A percentile compares a stretch with the other conserved stretches of the same genome.
These are phyloP conservation scores for Chouioia cunea DNA, from an alignment of 2,888 invertebrate species.

Conservation along the genomic window DNA sequence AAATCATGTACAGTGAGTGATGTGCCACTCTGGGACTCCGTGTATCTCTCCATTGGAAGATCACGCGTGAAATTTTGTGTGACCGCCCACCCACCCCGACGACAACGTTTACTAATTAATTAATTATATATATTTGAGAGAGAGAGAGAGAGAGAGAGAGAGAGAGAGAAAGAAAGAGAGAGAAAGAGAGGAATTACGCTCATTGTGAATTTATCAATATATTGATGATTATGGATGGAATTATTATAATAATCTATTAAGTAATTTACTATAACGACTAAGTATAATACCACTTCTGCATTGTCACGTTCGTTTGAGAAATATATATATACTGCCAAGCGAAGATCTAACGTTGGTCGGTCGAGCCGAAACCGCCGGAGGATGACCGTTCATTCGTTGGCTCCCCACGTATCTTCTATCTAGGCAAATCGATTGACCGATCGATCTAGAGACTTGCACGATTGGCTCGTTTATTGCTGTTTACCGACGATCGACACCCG, in stretches of 20 bases:
- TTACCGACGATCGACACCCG: no score
- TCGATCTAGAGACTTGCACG: no score
- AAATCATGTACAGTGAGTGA: slow-evolving; percentile 44
- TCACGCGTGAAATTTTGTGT: slow-evolving; percentile 45
- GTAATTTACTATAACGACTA: slow-evolving; percentile 56
- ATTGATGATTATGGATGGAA: no score
- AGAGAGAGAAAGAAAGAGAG: not conserved
- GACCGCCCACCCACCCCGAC: slow-evolving; percentile 67
- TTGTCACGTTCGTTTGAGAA: slow-evolving; percentile 66
- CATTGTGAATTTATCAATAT: no score
- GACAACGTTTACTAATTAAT: slow-evolving; percentile 43
- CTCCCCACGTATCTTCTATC: no score
- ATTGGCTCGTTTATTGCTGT: no score
- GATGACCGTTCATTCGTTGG: no score
- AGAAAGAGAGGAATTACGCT: no score
- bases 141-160: not conserved
- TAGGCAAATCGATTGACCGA: not conserved
- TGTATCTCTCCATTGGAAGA: slow-evolving; percentile 60
- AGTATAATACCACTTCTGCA: slow-evolving; percentile 67
- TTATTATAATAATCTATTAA: slow-evolving; percentile 9
- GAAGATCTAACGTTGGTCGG: slow-evolving; percentile 54
- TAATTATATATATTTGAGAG: slow-evolving; percentile 47
- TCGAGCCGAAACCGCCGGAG: no score
- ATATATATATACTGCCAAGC: slow-evolving; percentile 62
- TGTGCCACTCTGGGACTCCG: slow-evolving; percentile 66